These are phyloP conservation scores for Charanyca ferruginea DNA, from an alignment of 2,888 invertebrate genomes.

Conservation along the genomic window DNA sequence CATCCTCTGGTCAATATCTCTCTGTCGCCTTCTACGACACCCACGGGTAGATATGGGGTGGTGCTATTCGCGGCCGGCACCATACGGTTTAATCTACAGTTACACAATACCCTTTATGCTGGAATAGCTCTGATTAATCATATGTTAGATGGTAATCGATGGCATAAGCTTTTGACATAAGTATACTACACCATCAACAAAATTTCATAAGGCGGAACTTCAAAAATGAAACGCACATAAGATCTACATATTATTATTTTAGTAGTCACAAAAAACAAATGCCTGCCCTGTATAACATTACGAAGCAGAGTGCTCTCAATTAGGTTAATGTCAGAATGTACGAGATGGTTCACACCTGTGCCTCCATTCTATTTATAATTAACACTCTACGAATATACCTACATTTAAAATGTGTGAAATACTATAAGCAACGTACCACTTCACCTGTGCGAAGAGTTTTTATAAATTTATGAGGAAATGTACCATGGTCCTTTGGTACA, in stretches of 20 bases:
- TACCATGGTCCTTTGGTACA: background rate
- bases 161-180: no score
- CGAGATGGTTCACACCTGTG: slow-evolving; percentile 63
- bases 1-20: no score
- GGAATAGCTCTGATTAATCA: no score
- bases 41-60: no score
- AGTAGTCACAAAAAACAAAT: slow-evolving; percentile 41
- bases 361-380: slow-evolving; percentile 59
- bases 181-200: background rate
- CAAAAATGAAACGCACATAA: slow-evolving; percentile 21
- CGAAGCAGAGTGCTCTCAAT: slow-evolving; percentile 57
- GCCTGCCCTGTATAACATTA: slow-evolving; percentile 28
- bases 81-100: no score
- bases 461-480: background rate
- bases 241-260: slow-evolving; percentile 28
- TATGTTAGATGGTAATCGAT: background rate
- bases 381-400: slow-evolving; percentile 35
- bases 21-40: no score
- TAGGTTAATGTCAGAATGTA: slow-evolving; percentile 55
- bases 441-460: slow-evolving; percentile 38
- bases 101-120: no score
- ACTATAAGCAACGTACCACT: slow-evolving; percentile 4
- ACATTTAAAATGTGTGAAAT: slow-evolving; percentile 44
- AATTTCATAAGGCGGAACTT: background rate
- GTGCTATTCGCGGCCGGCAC: no score